Conservation (phyloP, 2,113 vertebrate genomes). For the Thryonomys swinderianus region DNA sequence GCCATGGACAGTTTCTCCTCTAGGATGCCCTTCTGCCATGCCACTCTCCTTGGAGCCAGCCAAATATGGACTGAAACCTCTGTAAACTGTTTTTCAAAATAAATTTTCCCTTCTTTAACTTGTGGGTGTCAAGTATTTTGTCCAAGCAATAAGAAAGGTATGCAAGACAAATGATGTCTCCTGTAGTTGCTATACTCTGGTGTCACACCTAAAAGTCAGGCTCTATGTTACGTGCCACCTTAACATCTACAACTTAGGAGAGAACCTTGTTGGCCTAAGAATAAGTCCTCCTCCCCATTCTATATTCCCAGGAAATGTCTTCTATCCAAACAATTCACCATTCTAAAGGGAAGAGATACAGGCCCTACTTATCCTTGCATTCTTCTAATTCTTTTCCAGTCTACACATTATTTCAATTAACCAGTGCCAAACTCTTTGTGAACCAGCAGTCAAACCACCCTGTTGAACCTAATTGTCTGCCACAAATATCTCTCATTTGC, state of each 20-base stretch:
- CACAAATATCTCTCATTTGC: background rate
- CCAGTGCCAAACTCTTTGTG: too few relatives aligned
- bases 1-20: background rate
- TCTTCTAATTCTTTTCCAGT: background rate
- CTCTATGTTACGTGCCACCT: background rate
- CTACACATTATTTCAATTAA: background rate
- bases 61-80: background rate
- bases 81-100: background rate
- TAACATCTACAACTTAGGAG: background rate
- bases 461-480: background rate
- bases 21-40: background rate
- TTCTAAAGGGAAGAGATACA: background rate
- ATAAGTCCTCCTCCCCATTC: background rate
- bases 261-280: background rate
- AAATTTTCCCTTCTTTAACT: background rate
- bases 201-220: background rate
- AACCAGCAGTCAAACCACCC: background rate
- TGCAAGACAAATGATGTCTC: background rate
- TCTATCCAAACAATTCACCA: background rate
- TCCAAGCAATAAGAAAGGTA: background rate
- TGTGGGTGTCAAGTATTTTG: background rate
- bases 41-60: background rate
- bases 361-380: background rate
- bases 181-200: background rate
- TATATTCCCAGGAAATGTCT: background rate